Percentiles rank a stretch among this genome's conserved stretches.
These are phyloP conservation scores for Scaptomyza polygonia DNA, from an alignment of 2,888 invertebrate species.

Conservation along the genomic window DNA sequence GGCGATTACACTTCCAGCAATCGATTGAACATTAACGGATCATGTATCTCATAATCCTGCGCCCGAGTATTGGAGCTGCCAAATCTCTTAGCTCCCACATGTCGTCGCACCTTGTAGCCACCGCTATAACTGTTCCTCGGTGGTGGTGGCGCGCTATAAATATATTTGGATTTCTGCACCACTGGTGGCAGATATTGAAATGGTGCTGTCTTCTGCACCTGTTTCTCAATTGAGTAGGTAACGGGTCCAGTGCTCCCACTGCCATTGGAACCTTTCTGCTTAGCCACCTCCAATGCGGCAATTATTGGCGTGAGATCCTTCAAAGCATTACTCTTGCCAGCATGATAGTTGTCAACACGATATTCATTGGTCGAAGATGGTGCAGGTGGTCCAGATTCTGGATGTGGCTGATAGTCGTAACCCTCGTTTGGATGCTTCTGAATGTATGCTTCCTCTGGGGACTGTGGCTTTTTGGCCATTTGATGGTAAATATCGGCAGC, in stretches of 20 bases:
- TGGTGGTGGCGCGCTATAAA: slow-evolving; percentile 73
- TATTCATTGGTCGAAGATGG: slow-evolving; percentile 54
- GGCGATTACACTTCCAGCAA: slow-evolving; percentile 60
- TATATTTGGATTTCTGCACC: slow-evolving; percentile 79
- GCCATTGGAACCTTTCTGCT: slow-evolving; percentile 53
- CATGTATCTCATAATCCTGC: slow-evolving; percentile 76
- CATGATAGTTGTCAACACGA: slow-evolving; percentile 77
- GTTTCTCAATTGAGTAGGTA: slow-evolving; percentile 79
- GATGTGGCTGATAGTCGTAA: slow-evolving; percentile 66
- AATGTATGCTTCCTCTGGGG: slow-evolving; percentile 76
- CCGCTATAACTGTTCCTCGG: slow-evolving; percentile 50
- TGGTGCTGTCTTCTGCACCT: slow-evolving; percentile 71
- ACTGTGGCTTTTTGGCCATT: slow-evolving; percentile 80
- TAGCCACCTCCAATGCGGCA: slow-evolving; percentile 81
- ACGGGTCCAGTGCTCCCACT: slow-evolving; percentile 44
- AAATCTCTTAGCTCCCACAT: slow-evolving; percentile 36
- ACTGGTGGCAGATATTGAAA: slow-evolving; percentile 74
- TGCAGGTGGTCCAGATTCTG: slow-evolving; percentile 37
- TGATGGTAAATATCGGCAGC: slow-evolving; percentile 82
- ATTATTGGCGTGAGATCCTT: slow-evolving; percentile 79
- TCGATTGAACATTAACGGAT: slow-evolving; percentile 78
- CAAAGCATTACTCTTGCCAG: slow-evolving; percentile 60
- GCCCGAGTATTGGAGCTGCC: slow-evolving; percentile 30
- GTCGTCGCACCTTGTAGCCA: slow-evolving; percentile 77
- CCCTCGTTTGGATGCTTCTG: slow-evolving; percentile 82